A percentile compares a stretch with the other conserved stretches of the same genome.
Conservation (phyloP, 2,888 invertebrate genomes). For the Tromatobia lineatoria region DNA sequence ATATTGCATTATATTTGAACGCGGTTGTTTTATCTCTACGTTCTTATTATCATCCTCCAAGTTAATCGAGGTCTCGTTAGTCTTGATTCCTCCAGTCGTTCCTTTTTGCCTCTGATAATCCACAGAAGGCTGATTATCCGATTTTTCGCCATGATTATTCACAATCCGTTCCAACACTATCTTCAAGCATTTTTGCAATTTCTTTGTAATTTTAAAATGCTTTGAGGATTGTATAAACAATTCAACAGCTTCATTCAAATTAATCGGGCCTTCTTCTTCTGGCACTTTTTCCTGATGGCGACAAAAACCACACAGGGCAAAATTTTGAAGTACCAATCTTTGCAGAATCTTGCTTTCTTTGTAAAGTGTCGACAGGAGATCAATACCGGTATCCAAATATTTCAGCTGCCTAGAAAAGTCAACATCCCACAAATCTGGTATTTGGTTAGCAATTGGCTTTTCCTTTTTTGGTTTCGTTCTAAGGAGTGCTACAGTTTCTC, state of each 20-base stretch:
- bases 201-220: not conserved
- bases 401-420: not conserved
- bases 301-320: not conserved
- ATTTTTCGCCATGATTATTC: not conserved
- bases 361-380: constrained; percentile 11
- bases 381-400: not conserved
- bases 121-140: not conserved
- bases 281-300: not conserved
- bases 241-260: constrained; percentile 6
- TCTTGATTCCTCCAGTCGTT: not conserved
- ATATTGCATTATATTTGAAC: not conserved
- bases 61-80: not conserved
- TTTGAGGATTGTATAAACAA: constrained; percentile 5
- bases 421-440: not conserved
- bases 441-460: not conserved
- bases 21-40: not conserved
- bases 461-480: not conserved
- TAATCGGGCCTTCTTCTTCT: not conserved
- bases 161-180: constrained; percentile 13
- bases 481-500: not conserved
- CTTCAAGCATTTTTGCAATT: constrained; percentile 3
- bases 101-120: not conserved
- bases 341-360: constrained; percentile 9
- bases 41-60: not conserved
- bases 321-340: not conserved